Conservation (phyloP, 2,888 invertebrate species). For the Clostera curtula region DNA sequence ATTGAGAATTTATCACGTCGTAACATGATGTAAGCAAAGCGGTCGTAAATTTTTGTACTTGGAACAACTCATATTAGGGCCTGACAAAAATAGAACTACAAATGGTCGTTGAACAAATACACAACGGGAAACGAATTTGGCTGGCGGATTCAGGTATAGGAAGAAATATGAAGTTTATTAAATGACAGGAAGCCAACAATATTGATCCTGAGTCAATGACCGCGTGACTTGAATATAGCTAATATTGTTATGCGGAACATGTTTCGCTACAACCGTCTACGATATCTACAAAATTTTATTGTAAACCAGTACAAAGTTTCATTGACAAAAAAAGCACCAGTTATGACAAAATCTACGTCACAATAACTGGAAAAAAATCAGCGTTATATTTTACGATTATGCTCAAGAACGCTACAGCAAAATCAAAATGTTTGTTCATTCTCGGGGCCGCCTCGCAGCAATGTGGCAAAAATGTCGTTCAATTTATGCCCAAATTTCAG, state of each 20-base stretch:
- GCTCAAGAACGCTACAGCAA: constrained; percentile 1
- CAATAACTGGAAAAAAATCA: too few relatives aligned
- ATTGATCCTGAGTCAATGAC: constrained; percentile 62
- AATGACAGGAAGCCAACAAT: constrained; percentile 60
- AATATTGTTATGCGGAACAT: constrained; percentile 47
- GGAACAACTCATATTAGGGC: constrained; percentile 7
- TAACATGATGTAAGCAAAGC: constrained; percentile 16
- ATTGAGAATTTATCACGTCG: neutral
- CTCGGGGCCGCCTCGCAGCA: constrained; percentile 39
- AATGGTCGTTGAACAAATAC: constrained; percentile 18
- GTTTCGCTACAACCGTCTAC: constrained; percentile 21
- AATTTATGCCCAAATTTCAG: constrained; percentile 70
- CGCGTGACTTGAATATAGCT: constrained; percentile 54
- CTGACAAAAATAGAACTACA: constrained; percentile 16
- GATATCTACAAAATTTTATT: constrained; percentile 5
- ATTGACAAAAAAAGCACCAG: constrained; percentile 7
- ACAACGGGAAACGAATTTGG: constrained; percentile 36
- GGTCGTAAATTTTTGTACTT: constrained; percentile 12
- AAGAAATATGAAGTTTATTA: constrained; percentile 49
- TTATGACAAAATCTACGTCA: too few relatives aligned
- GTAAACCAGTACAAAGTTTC: constrained; percentile 9
- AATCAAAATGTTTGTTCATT: constrained; percentile 31
- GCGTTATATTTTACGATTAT: too few relatives aligned
- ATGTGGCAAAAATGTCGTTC: constrained; percentile 71
- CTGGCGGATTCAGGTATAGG: constrained; percentile 30